Conservation (phyloP, 2,888 invertebrate species). For the Schizaphis graminum region DNA sequence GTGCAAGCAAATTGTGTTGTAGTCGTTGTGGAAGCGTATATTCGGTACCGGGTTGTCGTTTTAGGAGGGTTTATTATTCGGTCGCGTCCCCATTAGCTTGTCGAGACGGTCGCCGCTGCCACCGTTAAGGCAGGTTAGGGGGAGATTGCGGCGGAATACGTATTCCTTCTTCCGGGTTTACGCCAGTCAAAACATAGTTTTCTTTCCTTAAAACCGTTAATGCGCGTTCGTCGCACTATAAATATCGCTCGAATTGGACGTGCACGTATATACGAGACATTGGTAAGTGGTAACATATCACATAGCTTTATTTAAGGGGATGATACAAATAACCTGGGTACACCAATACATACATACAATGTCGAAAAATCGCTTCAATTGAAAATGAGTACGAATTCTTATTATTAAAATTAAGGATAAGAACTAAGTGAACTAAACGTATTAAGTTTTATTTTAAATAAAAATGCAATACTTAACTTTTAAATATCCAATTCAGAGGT, state of each 20-base stretch:
- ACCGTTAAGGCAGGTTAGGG: constrained; percentile 65
- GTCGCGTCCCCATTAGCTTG: constrained; percentile 53
- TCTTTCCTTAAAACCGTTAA: neutral
- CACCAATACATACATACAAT: neutral
- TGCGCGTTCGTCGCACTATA: neutral
- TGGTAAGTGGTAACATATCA: neutral
- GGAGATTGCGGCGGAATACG: constrained; percentile 25
- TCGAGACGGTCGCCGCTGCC: constrained; percentile 52
- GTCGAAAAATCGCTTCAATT: neutral
- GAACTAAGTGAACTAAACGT: neutral
- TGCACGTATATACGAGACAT: no score
- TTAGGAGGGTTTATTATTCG: constrained; percentile 42
- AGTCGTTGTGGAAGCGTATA: neutral
- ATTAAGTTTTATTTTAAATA: neutral
- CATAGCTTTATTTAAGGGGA: neutral
- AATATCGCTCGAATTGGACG: neutral
- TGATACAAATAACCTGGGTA: neutral
- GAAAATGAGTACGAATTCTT: neutral
- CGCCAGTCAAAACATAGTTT: constrained; percentile 31
- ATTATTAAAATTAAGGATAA: neutral
- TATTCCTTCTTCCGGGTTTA: constrained; percentile 29
- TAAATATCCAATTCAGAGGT: neutral
- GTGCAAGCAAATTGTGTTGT: neutral
- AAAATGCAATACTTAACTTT: neutral
- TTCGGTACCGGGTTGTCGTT: constrained; percentile 50